Evolutionary conservation across 2,797 vertebrate species (phyloP).

Genomic region (Calcarius lapponicus): DNA sequence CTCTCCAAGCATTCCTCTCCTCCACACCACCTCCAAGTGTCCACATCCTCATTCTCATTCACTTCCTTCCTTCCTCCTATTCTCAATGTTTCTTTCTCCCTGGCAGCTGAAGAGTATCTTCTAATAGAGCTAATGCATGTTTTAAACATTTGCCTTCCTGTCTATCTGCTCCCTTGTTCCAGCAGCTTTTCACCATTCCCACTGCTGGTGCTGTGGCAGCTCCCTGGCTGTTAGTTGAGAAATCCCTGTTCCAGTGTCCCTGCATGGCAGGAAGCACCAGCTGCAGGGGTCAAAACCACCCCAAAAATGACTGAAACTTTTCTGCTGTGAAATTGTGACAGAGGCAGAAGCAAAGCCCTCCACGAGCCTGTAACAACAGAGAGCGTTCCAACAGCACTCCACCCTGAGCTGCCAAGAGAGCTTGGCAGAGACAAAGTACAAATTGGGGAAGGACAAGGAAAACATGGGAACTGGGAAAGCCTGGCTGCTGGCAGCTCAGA

Average conservation of each 20-base stretch:
- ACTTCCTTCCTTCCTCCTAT: background rate
- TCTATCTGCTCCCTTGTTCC: background rate
- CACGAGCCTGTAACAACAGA: background rate
- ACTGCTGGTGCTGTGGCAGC: background rate
- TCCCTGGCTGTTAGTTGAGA: background rate
- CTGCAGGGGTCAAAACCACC: background rate
- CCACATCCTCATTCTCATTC: background rate
- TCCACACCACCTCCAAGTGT: background rate
- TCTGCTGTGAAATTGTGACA: background rate
- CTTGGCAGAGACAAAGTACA: background rate
- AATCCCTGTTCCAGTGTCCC: background rate
- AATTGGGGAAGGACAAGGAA: background rate
- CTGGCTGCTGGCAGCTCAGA: background rate
- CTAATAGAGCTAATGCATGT: background rate
- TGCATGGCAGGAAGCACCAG: background rate
- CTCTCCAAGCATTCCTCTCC: background rate
- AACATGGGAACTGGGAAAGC: slow-evolving; percentile 9
- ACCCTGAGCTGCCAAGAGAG: background rate
- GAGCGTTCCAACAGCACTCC: background rate
- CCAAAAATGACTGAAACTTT: background rate
- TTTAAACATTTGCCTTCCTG: background rate
- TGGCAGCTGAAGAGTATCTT: background rate
- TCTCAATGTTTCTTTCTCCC: background rate
- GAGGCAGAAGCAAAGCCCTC: background rate
- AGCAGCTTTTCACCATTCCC: background rate